Evolutionary conservation across 2,888 invertebrate genomes (phyloP).

Genomic region (Portevinia maculata): DNA sequence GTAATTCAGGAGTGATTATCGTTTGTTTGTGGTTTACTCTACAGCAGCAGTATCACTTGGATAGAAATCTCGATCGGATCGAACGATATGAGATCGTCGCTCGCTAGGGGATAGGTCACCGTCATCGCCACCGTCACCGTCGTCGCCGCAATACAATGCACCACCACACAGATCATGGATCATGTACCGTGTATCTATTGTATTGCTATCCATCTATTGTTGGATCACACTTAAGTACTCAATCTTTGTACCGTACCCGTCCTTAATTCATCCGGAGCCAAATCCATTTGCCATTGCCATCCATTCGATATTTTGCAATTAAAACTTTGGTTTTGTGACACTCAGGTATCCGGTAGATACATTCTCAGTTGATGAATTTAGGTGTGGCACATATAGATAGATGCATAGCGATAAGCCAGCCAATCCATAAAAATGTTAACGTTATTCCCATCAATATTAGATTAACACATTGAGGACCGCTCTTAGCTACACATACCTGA

Average conservation of each 20-base stretch:
- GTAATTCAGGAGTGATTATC: slow-evolving; percentile 70
- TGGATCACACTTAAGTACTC: background rate
- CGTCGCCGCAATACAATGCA: slow-evolving; percentile 29
- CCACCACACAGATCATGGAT: slow-evolving; percentile 39
- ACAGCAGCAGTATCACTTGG: slow-evolving; percentile 11
- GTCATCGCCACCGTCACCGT: background rate
- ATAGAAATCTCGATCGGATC: slow-evolving; percentile 61
- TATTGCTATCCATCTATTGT: slow-evolving; percentile 58
- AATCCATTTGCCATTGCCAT: background rate
- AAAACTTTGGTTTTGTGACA: slow-evolving; percentile 60
- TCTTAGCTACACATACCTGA: slow-evolving; percentile 23
- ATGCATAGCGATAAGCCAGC: slow-evolving; percentile 41
- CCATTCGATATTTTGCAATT: slow-evolving; percentile 61
- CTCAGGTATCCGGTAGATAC: slow-evolving; percentile 22
- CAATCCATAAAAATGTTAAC: slow-evolving; percentile 59
- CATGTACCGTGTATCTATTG: slow-evolving; percentile 44
- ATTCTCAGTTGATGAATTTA: slow-evolving; percentile 4
- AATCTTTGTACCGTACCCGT: slow-evolving; percentile 14
- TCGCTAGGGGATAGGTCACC: slow-evolving; percentile 68
- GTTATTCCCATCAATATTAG: slow-evolving; percentile 57
- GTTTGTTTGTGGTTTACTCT: slow-evolving; percentile 51
- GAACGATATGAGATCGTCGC: slow-evolving; percentile 47
- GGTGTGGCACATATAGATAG: slow-evolving; percentile 52
- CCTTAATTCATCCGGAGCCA: slow-evolving; percentile 32
- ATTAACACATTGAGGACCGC: slow-evolving; percentile 65